phyloP scores from a whole-genome alignment of 2,888 invertebrate species.

The Alloplasta piceator region DNA sequence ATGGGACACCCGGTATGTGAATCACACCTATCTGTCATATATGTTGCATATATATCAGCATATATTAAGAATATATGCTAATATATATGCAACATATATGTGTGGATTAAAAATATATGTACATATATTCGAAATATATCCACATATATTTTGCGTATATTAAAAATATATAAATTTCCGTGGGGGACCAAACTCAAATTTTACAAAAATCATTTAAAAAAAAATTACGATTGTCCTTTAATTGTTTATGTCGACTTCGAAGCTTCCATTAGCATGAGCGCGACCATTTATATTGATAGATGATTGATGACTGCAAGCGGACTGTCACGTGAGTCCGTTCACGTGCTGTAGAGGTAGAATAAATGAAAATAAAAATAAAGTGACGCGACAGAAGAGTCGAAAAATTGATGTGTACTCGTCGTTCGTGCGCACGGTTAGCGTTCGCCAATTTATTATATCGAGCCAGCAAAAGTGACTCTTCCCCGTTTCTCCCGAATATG shows the following conservation, averaged over 20 bases:
- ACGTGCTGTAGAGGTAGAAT: neutral
- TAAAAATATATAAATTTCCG: too few relatives aligned
- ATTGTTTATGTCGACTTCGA: constrained; percentile 11
- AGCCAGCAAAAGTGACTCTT: constrained; percentile 66
- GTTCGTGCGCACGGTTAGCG: constrained; percentile 61
- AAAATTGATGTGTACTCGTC: constrained; percentile 50
- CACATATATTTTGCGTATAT: too few relatives aligned
- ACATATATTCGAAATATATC: too few relatives aligned
- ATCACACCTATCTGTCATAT: too few relatives aligned
- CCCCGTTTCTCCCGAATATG: constrained; percentile 32
- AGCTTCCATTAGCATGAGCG: neutral
- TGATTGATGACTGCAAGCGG: neutral
- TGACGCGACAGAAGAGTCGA: constrained; percentile 51
- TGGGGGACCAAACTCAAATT: too few relatives aligned
- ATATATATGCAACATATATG: too few relatives aligned
- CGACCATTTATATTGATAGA: neutral
- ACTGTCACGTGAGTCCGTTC: neutral
- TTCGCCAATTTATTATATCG: constrained; percentile 71
- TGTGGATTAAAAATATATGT: too few relatives aligned
- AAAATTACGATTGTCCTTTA: neutral
- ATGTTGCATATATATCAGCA: too few relatives aligned
- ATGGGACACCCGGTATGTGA: too few relatives aligned
- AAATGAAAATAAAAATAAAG: constrained; percentile 38
- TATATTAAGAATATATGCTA: too few relatives aligned
- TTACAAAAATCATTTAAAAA: too few relatives aligned